Percentiles rank a stretch among this genome's conserved stretches.
These are phyloP conservation scores for Patiria miniata DNA, from an alignment of 35 echinoderm and acorn worm genomes.

Conservation along the genomic window DNA sequence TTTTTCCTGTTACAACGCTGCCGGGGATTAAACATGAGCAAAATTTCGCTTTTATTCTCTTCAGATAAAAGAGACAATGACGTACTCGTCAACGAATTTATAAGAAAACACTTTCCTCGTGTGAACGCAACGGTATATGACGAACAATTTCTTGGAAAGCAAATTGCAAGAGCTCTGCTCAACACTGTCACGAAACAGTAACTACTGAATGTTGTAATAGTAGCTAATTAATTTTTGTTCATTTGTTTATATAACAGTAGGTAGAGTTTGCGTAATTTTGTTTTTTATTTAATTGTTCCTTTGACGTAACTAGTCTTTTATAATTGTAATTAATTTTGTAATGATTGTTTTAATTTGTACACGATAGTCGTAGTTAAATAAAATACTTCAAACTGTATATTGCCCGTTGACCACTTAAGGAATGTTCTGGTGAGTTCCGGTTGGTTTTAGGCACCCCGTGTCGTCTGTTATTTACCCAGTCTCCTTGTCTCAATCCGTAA, in stretches of 20 bases:
- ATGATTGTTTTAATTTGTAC: no score
- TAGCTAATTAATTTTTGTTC: no score
- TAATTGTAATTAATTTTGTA: no score
- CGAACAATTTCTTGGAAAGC: not conserved
- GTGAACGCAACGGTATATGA: not conserved
- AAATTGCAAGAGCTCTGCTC: not conserved
- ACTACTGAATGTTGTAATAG: not conserved
- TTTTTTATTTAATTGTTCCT: no score
- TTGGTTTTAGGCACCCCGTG: constrained; percentile 17
- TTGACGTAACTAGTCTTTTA: no score
- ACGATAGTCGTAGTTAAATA: no score
- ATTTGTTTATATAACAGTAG: no score
- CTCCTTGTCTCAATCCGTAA: no score
- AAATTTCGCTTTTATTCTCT: not conserved
- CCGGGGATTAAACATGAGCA: not conserved
- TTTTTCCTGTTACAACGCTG: constrained; percentile 35
- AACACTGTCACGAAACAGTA: not conserved
- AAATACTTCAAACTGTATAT: no score
- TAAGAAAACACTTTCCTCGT: not conserved
- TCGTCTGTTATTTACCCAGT: not conserved
- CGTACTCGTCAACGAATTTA: not conserved
- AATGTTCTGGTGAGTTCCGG: not conserved
- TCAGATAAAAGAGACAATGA: constrained; percentile 23
- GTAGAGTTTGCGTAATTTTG: no score
- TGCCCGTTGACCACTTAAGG: not conserved